Evolutionary conservation across 2,888 invertebrate species (phyloP).

Genomic region (Stenolophus ochropezus): DNA sequence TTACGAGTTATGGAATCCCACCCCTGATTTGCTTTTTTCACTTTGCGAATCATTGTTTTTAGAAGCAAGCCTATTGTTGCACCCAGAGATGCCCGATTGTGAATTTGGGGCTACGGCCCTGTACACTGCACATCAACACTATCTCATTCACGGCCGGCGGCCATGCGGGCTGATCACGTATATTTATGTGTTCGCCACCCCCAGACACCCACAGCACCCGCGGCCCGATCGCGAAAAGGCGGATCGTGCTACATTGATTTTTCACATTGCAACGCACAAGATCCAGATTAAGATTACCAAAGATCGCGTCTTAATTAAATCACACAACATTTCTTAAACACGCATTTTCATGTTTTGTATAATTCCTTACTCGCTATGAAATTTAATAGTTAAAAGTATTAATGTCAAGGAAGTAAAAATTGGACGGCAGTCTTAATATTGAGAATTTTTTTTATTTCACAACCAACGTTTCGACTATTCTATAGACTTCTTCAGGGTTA

Average conservation of each 20-base stretch:
- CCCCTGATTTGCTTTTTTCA: no score
- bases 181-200: conserved; percentile 70
- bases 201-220: not conserved
- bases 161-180: conserved; percentile 61
- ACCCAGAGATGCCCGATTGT: no score
- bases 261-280: conserved; percentile 65
- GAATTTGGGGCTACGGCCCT: not conserved
- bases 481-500: no score
- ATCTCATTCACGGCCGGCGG: conserved; percentile 58
- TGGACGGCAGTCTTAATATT: no score
- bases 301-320: not conserved
- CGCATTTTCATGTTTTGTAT: not conserved
- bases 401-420: no score
- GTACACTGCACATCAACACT: conserved; percentile 54
- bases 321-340: not conserved
- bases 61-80: no score
- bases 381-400: no score
- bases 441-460: no score
- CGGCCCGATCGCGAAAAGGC: conserved; percentile 71
- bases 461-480: no score
- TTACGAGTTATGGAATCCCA: no score
- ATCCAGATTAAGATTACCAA: not conserved
- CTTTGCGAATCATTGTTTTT: no score
- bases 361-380: no score
- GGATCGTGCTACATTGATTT: conserved; percentile 72